These are phyloP conservation scores for Archips crataeganus DNA, from an alignment of 2,888 invertebrate species.

Conservation along the genomic window DNA sequence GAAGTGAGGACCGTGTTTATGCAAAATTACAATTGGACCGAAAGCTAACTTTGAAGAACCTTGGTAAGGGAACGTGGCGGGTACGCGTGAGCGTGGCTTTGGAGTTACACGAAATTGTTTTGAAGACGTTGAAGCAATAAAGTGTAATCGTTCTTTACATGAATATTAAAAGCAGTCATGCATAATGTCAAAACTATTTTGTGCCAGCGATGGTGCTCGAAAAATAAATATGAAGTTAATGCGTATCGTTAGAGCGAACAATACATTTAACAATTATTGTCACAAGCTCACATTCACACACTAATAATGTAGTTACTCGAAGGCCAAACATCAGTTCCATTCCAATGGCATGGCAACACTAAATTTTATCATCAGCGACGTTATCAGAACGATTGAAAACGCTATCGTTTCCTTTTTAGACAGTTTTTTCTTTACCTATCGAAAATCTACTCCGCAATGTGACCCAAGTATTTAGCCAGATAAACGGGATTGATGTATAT, in stretches of 20 bases:
- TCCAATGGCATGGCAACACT: constrained; percentile 50
- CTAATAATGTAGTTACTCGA: constrained; percentile 45
- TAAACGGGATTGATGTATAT: constrained; percentile 24
- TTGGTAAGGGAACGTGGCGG: constrained; percentile 30
- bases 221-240: constrained; percentile 11
- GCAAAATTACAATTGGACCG: constrained; percentile 44
- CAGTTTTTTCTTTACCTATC: constrained; percentile 10
- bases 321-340: constrained; percentile 49
- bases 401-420: constrained; percentile 25
- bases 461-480: constrained; percentile 30
- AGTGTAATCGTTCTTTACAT: neutral
- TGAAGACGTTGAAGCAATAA: constrained; percentile 10
- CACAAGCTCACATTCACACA: constrained; percentile 2
- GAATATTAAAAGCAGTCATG: neutral
- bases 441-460: constrained; percentile 30
- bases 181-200: neutral
- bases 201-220: neutral
- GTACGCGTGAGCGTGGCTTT: constrained; percentile 22
- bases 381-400: constrained; percentile 16
- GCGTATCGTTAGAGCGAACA: constrained; percentile 26
- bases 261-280: constrained; percentile 25
- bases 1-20: constrained; percentile 50
- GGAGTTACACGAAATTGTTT: constrained; percentile 9
- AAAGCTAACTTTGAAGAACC: constrained; percentile 39
- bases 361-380: constrained; percentile 44